Evolutionary conservation across 2,797 vertebrate genomes (phyloP).

Genomic region (Thripadectes ignobilis): DNA sequence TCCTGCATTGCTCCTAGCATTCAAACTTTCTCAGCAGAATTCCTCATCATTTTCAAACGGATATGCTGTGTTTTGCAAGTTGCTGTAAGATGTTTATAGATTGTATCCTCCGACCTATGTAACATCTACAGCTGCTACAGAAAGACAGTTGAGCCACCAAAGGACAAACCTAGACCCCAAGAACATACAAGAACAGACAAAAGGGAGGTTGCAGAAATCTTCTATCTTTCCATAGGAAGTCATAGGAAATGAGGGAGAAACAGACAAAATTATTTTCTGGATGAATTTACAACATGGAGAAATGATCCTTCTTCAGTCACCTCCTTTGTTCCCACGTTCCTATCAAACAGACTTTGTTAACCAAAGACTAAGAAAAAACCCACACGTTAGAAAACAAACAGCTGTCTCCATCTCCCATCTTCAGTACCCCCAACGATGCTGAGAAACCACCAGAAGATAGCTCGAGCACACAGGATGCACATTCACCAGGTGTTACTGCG

Average conservation of each 20-base stretch:
- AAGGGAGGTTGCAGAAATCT: neutral
- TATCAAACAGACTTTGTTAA: neutral
- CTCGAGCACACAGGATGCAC: neutral
- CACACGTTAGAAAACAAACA: neutral
- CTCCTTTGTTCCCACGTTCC: neutral
- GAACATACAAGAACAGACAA: neutral
- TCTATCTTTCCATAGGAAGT: neutral
- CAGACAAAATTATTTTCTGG: neutral
- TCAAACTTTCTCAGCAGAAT: neutral
- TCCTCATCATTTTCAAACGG: neutral
- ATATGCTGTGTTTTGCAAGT: neutral
- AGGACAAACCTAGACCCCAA: neutral
- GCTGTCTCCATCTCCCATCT: neutral
- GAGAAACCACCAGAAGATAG: neutral
- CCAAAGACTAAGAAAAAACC: neutral
- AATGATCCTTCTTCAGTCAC: neutral
- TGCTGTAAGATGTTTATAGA: neutral
- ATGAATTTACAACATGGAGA: neutral
- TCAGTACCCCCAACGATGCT: neutral
- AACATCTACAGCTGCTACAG: neutral
- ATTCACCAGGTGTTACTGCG: slow-evolving; percentile 34
- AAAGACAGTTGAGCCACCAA: neutral
- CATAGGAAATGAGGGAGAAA: neutral
- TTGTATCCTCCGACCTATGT: neutral
- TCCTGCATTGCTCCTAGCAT: accelerated